phyloP scores from a whole-genome alignment of 2,113 vertebrate species.

The Narcine bancroftii region DNA sequence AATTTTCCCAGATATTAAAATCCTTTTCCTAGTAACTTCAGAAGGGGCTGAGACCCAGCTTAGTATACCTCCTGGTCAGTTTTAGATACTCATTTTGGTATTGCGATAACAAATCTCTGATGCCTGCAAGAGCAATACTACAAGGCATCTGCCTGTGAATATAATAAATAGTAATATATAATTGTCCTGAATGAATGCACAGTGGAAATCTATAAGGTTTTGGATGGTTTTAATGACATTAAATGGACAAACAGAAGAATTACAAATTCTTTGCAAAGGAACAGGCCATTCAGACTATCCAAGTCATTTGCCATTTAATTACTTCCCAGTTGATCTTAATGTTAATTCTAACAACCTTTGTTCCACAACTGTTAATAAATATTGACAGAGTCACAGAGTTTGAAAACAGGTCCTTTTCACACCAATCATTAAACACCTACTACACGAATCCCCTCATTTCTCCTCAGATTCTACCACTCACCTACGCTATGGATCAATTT shows the following conservation, averaged over 20 bases:
- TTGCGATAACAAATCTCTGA: not conserved
- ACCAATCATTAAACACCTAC: too few relatives aligned
- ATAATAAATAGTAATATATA: not conserved
- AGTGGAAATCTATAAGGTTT: not conserved
- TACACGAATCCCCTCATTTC: too few relatives aligned
- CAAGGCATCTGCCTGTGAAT: not conserved
- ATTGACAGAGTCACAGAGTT: not conserved
- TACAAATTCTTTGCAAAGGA: not conserved
- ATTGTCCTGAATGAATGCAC: not conserved
- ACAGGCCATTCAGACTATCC: not conserved
- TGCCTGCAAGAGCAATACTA: not conserved
- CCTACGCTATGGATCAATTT: too few relatives aligned
- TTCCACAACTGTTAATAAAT: not conserved
- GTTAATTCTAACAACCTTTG: not conserved
- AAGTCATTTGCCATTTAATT: not conserved
- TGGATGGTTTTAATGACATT: not conserved
- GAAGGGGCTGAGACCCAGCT: not conserved
- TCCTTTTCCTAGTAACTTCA: not conserved
- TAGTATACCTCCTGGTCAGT: not conserved
- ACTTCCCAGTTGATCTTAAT: not conserved
- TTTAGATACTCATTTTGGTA: not conserved
- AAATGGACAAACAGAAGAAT: not conserved
- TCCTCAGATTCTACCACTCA: too few relatives aligned
- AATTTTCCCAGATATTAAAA: not conserved
- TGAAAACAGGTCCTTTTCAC: too few relatives aligned